phyloP scores from a whole-genome alignment of 2,888 invertebrate species.

The Hoplodrina ambigua region DNA sequence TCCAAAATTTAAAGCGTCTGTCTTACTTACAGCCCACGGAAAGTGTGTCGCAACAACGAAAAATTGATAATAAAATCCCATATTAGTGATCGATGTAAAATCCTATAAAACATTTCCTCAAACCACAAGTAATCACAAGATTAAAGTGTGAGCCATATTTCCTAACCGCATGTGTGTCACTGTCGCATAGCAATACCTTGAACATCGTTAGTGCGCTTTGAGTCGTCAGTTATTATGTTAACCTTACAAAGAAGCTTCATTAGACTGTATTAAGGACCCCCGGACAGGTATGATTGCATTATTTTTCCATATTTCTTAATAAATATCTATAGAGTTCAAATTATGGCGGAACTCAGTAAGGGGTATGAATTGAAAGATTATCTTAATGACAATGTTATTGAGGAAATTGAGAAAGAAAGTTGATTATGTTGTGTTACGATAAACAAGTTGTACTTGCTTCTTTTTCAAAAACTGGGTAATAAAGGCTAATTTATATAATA shows the following conservation, averaged over 20 bases:
- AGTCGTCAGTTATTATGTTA: conserved; percentile 75
- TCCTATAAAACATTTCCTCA: no score
- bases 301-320: not conserved
- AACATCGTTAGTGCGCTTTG: conserved; percentile 80
- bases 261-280: conserved; percentile 65
- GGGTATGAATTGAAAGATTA: conserved; percentile 12
- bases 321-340: conserved; percentile 21
- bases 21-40: no score
- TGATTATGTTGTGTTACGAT: no score
- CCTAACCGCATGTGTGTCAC: conserved; percentile 2
- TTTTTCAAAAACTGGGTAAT: no score
- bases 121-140: no score
- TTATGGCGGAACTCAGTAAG: conserved; percentile 33
- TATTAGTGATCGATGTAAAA: no score
- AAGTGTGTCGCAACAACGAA: no score
- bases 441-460: no score
- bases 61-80: no score
- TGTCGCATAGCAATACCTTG: conserved; percentile 68
- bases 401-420: not conserved
- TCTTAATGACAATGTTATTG: not conserved
- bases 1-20: no score
- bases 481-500: no score
- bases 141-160: not conserved
- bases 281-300: conserved; percentile 30
- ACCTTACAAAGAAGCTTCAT: conserved; percentile 78